A percentile compares a stretch with the other conserved stretches of the same genome.
These are phyloP conservation scores for Agrotis puta DNA, from an alignment of 2,888 invertebrate genomes.

Conservation along the genomic window DNA sequence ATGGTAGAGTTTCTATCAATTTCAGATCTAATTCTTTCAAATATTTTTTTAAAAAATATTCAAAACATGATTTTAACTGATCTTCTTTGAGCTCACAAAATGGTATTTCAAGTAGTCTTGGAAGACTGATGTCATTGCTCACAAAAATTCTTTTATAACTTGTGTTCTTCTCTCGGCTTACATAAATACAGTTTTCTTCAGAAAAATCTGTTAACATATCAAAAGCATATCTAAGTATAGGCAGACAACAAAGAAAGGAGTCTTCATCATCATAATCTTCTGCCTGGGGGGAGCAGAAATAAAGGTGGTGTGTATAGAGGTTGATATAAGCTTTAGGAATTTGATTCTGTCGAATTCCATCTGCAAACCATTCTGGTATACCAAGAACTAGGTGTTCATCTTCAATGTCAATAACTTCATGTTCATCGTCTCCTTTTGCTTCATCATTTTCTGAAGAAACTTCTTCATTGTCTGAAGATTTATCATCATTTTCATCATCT, in stretches of 20 bases:
- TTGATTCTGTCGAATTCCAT: conserved; percentile 91
- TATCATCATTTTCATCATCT: conserved; percentile 51
- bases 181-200: conserved; percentile 79
- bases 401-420: conserved; percentile 57
- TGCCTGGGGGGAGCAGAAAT: conserved; percentile 93
- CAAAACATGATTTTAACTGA: conserved; percentile 81
- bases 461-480: conserved; percentile 63
- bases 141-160: conserved; percentile 78
- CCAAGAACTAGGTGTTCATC: conserved; percentile 71
- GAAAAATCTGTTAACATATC: conserved; percentile 85
- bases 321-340: conserved; percentile 93
- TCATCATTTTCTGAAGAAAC: conserved; percentile 61
- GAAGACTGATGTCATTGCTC: conserved; percentile 71
- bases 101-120: conserved; percentile 71
- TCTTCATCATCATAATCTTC: conserved; percentile 92
- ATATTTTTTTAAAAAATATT: conserved; percentile 85
- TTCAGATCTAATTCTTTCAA: conserved; percentile 79
- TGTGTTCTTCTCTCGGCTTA: conserved; percentile 79
- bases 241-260: conserved; percentile 91
- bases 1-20: conserved; percentile 86
- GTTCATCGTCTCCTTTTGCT: conserved; percentile 64
- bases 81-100: conserved; percentile 75
- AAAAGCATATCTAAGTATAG: conserved; percentile 92
- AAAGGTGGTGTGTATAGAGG: conserved; percentile 92
- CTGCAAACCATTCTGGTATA: conserved; percentile 92